Evolutionary conservation across 1,140 invertebrate genomes (phyloP).

Genomic region (Rhynchophorus ferrugineus): DNA sequence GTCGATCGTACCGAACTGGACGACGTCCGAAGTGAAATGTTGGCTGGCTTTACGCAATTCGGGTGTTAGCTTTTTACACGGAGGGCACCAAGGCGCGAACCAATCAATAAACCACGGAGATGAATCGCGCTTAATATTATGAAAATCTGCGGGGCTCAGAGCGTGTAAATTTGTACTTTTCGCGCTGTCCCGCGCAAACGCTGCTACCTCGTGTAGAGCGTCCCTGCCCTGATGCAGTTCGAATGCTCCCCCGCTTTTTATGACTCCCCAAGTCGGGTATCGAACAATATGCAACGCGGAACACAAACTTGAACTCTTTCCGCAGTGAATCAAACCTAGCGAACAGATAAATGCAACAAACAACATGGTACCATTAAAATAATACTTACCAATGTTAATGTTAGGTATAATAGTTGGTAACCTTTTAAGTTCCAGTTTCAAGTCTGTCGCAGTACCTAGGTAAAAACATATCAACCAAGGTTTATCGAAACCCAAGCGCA

Average conservation of each 20-base stretch:
- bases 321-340: constrained; percentile 56
- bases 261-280: constrained; percentile 63
- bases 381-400: constrained; percentile 48
- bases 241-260: constrained; percentile 62
- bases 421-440: constrained; percentile 52
- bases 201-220: constrained; percentile 56
- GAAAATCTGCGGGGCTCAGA: constrained; percentile 54
- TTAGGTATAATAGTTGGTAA: constrained; percentile 52
- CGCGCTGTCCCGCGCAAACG: constrained; percentile 61
- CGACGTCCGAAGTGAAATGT: constrained; percentile 42
- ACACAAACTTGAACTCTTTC: constrained; percentile 47
- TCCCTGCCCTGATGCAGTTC: constrained; percentile 63
- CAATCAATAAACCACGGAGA: constrained; percentile 68
- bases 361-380: neutral
- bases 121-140: constrained; percentile 42
- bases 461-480: constrained; percentile 63
- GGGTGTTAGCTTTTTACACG: constrained; percentile 64
- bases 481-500: constrained; percentile 37
- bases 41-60: constrained; percentile 64
- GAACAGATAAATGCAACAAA: constrained; percentile 21
- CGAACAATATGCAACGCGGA: constrained; percentile 47
- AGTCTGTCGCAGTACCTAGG: constrained; percentile 45
- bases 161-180: constrained; percentile 55
- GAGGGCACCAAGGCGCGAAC: constrained; percentile 80
- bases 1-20: constrained; percentile 62